Evolutionary conservation across 2,888 invertebrate species (phyloP).

Genomic region (Eristalis intricaria): DNA sequence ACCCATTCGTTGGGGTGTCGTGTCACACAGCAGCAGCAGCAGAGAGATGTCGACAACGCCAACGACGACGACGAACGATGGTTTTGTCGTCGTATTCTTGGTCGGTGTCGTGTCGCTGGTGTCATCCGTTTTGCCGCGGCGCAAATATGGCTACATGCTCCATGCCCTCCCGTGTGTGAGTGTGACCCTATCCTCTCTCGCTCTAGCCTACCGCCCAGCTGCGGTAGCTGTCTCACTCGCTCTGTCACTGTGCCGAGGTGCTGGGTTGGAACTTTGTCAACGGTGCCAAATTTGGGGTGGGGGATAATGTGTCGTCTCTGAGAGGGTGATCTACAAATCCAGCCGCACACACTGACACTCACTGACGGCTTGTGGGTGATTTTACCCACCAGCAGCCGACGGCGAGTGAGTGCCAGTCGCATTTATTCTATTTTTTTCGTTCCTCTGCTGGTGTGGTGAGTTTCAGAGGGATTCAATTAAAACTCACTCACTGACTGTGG

Average conservation of each 20-base stretch:
- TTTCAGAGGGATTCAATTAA: constrained; percentile 43
- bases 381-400: constrained; percentile 11
- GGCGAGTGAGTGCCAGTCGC: constrained; percentile 5
- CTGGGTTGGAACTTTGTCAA: constrained; percentile 70
- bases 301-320: constrained; percentile 28
- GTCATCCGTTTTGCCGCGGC: constrained; percentile 73
- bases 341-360: background rate
- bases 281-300: constrained; percentile 49
- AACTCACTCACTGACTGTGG: background rate
- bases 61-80: constrained; percentile 4
- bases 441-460: constrained; percentile 33
- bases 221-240: background rate
- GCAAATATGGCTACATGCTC: constrained; percentile 76
- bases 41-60: constrained; percentile 35
- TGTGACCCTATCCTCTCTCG: constrained; percentile 57
- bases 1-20: constrained; percentile 1
- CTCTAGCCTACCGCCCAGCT: background rate
- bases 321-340: background rate
- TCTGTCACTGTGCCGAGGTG: constrained; percentile 37
- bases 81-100: constrained; percentile 72
- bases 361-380: background rate
- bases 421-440: constrained; percentile 16
- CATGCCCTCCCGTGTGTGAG: constrained; percentile 61
- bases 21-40: constrained; percentile 61
- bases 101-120: constrained; percentile 62